Conservation (phyloP, 2,113 vertebrate species). For the Galeopterus variegatus region DNA sequence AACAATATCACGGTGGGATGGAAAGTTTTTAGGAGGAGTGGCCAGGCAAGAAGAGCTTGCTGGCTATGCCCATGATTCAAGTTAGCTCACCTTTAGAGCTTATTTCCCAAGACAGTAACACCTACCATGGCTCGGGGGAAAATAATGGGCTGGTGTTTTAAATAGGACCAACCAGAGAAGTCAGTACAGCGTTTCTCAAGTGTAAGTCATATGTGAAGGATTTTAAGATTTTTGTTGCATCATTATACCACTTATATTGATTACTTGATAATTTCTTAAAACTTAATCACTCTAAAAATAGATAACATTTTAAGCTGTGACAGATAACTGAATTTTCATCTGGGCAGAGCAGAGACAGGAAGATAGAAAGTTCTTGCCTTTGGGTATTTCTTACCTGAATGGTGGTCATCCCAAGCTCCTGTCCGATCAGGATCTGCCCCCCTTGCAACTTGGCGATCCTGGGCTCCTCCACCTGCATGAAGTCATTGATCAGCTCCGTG, state of each 20-base stretch:
- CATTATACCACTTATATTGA: rapidly evolving
- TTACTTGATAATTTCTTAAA: background rate
- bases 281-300: too few species aligned
- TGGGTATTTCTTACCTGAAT: slow-evolving; percentile 91
- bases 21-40: rapidly evolving
- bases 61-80: rapidly evolving
- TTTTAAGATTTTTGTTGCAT: background rate
- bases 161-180: too few species aligned
- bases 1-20: rapidly evolving
- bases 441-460: slow-evolving; percentile 92
- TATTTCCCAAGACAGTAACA: background rate
- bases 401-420: slow-evolving; percentile 94
- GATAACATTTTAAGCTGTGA: background rate
- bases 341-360: too few species aligned
- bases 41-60: rapidly evolving
- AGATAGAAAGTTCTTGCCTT: rapidly evolving
- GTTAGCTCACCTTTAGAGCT: background rate
- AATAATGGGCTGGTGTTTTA: background rate
- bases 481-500: slow-evolving; percentile 93
- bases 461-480: slow-evolving; percentile 96
- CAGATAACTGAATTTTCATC: background rate
- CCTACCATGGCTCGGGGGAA: background rate
- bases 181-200: background rate
- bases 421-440: slow-evolving; percentile 93
- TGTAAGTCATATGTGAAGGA: background rate